A percentile compares a stretch with the other conserved stretches of the same genome.
phyloP scores from a whole-genome alignment of 1,140 invertebrate species.

The Drosophila miranda region DNA sequence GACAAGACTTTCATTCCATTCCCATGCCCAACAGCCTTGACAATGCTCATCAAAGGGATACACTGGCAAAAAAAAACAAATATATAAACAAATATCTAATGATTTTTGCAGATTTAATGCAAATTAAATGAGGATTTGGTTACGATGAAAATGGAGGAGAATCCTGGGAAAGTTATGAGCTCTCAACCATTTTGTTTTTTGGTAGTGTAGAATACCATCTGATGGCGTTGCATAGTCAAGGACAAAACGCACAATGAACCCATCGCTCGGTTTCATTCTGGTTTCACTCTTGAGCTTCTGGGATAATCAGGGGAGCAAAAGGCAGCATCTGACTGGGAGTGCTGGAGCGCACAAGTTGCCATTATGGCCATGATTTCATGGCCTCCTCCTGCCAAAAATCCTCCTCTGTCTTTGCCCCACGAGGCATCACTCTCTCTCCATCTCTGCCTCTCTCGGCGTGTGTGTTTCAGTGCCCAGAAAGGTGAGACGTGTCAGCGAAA shows the following conservation, averaged over 20 bases:
- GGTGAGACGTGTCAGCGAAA: conserved; percentile 57
- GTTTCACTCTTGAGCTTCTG: conserved; percentile 3
- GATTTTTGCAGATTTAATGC: background rate
- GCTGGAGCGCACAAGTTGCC: conserved; percentile 52
- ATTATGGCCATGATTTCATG: conserved; percentile 54
- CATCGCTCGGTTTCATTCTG: conserved; percentile 20
- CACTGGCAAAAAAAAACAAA: conserved; percentile 16
- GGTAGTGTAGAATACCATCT: conserved; percentile 36
- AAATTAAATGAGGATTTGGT: background rate
- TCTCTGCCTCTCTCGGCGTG: background rate
- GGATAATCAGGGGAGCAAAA: conserved; percentile 31
- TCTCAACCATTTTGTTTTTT: background rate
- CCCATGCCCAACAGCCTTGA: conserved; percentile 41
- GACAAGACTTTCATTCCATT: conserved; percentile 44
- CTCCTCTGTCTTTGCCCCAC: conserved; percentile 15
- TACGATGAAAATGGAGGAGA: no score
- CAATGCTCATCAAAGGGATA: conserved; percentile 28
- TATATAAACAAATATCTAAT: background rate
- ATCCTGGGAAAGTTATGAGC: no score
- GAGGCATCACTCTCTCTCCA: conserved; percentile 3
- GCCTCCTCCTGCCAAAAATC: background rate
- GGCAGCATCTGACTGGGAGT: conserved; percentile 20
- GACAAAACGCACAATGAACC: conserved; percentile 58
- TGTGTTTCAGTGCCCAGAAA: conserved; percentile 32
- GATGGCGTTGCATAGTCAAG: conserved; percentile 48